Evolutionary conservation across 2,888 invertebrate genomes (phyloP), one percentile per base, ranked within the genome.

Genomic region (Anagyrus pseudococci): DNA sequence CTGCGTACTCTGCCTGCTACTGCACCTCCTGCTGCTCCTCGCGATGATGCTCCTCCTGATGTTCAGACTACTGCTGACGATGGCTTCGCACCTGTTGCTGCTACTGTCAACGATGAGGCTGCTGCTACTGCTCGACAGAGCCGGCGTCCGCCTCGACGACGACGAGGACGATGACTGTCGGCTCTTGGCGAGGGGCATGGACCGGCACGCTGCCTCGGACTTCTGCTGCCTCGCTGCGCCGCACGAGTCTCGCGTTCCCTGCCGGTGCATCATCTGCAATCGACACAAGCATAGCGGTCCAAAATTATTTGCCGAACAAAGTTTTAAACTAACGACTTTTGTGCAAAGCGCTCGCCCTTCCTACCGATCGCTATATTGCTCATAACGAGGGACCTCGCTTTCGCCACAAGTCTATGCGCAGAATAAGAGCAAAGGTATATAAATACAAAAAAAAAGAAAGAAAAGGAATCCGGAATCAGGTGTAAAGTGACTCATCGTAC

Each of bases 231-330:
- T 25, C 22, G 29, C 4, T 19, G 8, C 54, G 67, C 54, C 44
- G 62, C 54, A 58, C 20, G 66, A 43, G 15, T 33, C 43, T 58
- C 47, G 29, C 43, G 26, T 75, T 65, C 71, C 72, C 64, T 76
- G 77, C 58, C 74, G 77, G 68, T 77, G 71, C 79, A 80, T 79
- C 75, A 77, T 80, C 80, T 80, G 72, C 1, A 71, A 73, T 22
- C 54, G 41, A 56, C 56, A 53, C 58, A 55, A 62, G 50, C 60
- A n/a, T n/a, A n/a, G n/a, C n/a, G n/a, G n/a, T n/a, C n/a, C n/a
- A n/a, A n/a, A n/a, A n/a, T n/a, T n/a, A n/a, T n/a, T n/a, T n/a
- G n/a, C 33, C 10, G 15, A 8, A 4, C 3, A 37, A 2, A 37
- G 15, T 8, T 15, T 2, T 37, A 10, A 37, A 37, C 33, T 2